Percentiles rank a stretch among this genome's conserved stretches.
Evolutionary conservation across 1,140 invertebrate species (phyloP).

Genomic region (Heliconius melpomene): DNA sequence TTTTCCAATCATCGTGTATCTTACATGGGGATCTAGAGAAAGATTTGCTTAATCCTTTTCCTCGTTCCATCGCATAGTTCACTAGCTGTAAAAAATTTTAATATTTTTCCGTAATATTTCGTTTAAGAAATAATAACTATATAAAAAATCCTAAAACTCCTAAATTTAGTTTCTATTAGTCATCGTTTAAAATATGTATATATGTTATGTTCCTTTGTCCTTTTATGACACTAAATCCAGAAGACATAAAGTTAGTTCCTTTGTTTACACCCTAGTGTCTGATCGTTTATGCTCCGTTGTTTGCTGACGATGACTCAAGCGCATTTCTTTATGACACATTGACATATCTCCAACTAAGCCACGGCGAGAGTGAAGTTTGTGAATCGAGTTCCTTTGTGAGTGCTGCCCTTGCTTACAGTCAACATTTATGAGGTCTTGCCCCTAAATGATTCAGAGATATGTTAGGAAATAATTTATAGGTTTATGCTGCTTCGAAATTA

Average conservation of each 20-base stretch:
- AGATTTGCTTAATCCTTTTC: too few species aligned
- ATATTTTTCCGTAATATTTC: too few species aligned
- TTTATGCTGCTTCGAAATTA: neutral
- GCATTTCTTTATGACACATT: slow-evolving; percentile 13
- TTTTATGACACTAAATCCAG: neutral
- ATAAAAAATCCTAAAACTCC: too few species aligned
- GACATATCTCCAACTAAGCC: neutral
- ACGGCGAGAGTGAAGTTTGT: neutral
- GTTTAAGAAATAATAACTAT: too few species aligned
- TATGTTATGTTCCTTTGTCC: slow-evolving; percentile 11
- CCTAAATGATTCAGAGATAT: slow-evolving; percentile 4
- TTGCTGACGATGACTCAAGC: slow-evolving; percentile 3
- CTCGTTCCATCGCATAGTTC: too few species aligned
- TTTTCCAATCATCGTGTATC: too few species aligned
- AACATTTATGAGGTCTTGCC: slow-evolving; percentile 10
- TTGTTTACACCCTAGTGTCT: slow-evolving; percentile 8
- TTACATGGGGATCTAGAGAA: too few species aligned
- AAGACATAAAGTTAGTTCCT: neutral
- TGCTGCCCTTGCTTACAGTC: neutral
- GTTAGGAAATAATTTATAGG: neutral
- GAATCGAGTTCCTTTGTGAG: slow-evolving; percentile 10
- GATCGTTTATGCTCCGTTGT: slow-evolving; percentile 7
- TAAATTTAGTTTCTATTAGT: neutral
- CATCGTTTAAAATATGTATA: neutral
- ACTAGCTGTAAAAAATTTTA: too few species aligned